These are phyloP conservation scores for Hyles lineata DNA, from an alignment of 2,888 invertebrate species.

Conservation along the genomic window DNA sequence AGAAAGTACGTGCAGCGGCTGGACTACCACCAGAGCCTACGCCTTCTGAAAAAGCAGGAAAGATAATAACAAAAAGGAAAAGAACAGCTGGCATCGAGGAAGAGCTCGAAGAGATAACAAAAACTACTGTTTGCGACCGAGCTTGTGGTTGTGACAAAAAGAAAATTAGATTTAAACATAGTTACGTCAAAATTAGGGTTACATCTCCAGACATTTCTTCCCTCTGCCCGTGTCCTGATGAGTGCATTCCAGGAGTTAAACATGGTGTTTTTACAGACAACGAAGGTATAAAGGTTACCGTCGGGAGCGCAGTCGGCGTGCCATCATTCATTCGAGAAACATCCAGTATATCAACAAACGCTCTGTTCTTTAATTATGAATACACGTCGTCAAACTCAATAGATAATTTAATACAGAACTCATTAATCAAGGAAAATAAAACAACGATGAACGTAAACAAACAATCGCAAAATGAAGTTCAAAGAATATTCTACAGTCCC, in stretches of 20 bases:
- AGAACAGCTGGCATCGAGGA: slow-evolving; percentile 54
- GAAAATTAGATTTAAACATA: slow-evolving; percentile 72
- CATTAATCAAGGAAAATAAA: neutral
- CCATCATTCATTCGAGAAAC: slow-evolving; percentile 48
- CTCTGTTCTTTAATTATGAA: slow-evolving; percentile 26
- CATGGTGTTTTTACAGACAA: slow-evolving; percentile 64
- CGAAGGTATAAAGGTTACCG: slow-evolving; percentile 69
- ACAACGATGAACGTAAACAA: neutral
- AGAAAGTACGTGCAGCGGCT: slow-evolving; percentile 43
- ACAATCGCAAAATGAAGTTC: neutral
- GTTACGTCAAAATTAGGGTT: slow-evolving; percentile 70
- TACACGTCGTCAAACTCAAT: slow-evolving; percentile 30
- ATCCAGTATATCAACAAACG: slow-evolving; percentile 15
- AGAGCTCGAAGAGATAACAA: slow-evolving; percentile 61
- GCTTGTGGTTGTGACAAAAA: slow-evolving; percentile 71
- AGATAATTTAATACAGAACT: neutral
- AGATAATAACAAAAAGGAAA: slow-evolving; percentile 54
- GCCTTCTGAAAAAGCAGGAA: slow-evolving; percentile 54
- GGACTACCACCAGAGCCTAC: slow-evolving; percentile 52
- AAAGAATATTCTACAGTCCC: slow-evolving; percentile 9
- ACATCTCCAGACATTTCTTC: slow-evolving; percentile 71
- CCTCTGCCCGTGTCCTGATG: slow-evolving; percentile 64
- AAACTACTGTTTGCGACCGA: slow-evolving; percentile 66
- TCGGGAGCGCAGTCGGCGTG: slow-evolving; percentile 60
- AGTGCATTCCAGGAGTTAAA: slow-evolving; percentile 66